Evolutionary conservation across 2,113 vertebrate species (phyloP).

Genomic region (rabbit (Oryctolagus cuniculus)): DNA sequence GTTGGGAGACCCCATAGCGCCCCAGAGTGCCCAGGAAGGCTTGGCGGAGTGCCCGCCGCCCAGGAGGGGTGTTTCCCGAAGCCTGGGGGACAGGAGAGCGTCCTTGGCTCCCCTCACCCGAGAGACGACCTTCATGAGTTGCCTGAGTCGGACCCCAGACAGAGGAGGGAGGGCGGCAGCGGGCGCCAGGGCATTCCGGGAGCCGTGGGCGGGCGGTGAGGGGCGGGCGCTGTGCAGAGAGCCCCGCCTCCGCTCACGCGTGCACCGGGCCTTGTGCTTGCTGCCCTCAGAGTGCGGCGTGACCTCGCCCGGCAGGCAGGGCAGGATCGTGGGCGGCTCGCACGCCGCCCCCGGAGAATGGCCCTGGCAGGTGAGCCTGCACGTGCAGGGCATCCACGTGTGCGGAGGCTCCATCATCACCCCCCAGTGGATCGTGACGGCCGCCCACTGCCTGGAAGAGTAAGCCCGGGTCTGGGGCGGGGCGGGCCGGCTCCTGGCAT

Average conservation of each 20-base stretch:
- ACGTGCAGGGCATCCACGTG: conserved; percentile 87
- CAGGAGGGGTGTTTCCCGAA: too few species aligned
- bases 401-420: conserved; percentile 96
- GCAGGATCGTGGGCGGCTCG: conserved; percentile 94
- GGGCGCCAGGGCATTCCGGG: too few species aligned
- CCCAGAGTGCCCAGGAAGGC: too few species aligned
- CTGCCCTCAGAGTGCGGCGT: conserved; percentile 90
- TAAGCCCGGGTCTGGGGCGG: conserved; percentile 74
- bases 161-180: too few species aligned
- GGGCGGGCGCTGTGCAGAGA: too few species aligned
- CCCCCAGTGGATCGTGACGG: conserved; percentile 93
- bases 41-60: too few species aligned
- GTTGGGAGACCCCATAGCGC: too few species aligned
- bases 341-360: conserved; percentile 89
- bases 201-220: too few species aligned
- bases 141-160: too few species aligned
- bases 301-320: neutral
- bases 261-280: neutral
- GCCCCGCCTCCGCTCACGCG: neutral
- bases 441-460: conserved; percentile 96
- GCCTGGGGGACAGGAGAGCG: too few species aligned
- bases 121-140: neutral
- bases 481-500: neutral
- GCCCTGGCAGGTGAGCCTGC: conserved; percentile 98
- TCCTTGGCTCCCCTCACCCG: neutral